These are phyloP conservation scores for Zaprionus africanus DNA, from an alignment of 1,140 invertebrate species.

Conservation along the genomic window DNA sequence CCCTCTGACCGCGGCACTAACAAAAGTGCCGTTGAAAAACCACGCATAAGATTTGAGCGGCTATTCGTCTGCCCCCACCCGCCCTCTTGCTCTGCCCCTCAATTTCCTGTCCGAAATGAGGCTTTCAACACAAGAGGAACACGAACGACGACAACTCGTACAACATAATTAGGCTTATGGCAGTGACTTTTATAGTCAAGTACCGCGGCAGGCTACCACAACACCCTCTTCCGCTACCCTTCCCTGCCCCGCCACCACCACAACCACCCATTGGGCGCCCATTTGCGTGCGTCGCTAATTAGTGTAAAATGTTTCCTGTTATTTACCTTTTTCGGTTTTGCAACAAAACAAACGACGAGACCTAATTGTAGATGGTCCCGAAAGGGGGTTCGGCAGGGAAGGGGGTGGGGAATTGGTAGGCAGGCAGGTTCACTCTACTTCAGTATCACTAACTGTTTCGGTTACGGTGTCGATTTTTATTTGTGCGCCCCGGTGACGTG, in stretches of 20 bases:
- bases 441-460: slow-evolving; percentile 60
- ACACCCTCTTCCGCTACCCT: background rate
- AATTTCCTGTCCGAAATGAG: slow-evolving; percentile 24
- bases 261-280: slow-evolving; percentile 33
- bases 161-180: slow-evolving; percentile 78
- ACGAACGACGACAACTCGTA: slow-evolving; percentile 70
- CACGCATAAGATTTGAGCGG: slow-evolving; percentile 39
- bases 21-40: slow-evolving; percentile 22
- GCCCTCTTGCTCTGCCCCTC: background rate
- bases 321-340: slow-evolving; percentile 80
- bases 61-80: background rate
- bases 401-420: background rate
- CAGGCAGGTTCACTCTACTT: slow-evolving; percentile 25
- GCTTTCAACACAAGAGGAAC: slow-evolving; percentile 44
- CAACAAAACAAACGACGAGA: slow-evolving; percentile 66
- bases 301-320: slow-evolving; percentile 83
- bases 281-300: slow-evolving; percentile 82
- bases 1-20: background rate
- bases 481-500: slow-evolving; percentile 64
- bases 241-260: background rate
- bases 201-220: slow-evolving; percentile 34
- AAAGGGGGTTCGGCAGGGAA: slow-evolving; percentile 3
- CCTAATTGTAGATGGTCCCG: slow-evolving; percentile 62
- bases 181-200: slow-evolving; percentile 72
- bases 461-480: slow-evolving; percentile 80